Base-by-base conservation (phyloP, 2,113 vertebrate species). In the Camelus dromedarius region DNA sequence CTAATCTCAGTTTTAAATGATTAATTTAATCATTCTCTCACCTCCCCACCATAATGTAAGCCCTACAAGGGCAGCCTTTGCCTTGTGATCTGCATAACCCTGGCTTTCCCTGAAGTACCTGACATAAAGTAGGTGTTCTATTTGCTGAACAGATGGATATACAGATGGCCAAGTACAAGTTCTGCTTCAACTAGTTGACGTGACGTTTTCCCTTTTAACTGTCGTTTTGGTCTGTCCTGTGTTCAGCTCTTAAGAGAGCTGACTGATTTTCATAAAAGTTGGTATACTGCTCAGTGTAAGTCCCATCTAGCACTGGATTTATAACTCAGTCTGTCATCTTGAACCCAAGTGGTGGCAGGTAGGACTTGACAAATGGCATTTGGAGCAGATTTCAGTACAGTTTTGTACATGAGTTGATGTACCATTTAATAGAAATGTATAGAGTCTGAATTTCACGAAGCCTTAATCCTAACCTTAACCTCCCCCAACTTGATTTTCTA, bases 311-410 rank as follows among this genome's bases (percentile, higher is more conserved):
- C 93, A 95, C 92, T 97, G 92, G 95, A 96, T 97, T 97, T 97
- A 95, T 97, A 97, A 95, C 86, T 94, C 91, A 69, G 77, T 48
- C 96, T 97, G 92, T 97, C 93, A 95, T 97, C 95, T 93, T 91
- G 96, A 96, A 92, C 97, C 83, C 89, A 93, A 97, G 89, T 82
- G 83, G 96, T 97, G 96, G 92, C 96, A 97, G 96, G 96, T 98
- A 96, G 96, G 97, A 89, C 95, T 96, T 97, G 95, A 97, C 96
- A 96, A 97, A 96, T 93, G 89, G 70, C 89, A 94, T 89, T 93
- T 89, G 70, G 96, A 97, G 86, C 89, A 96, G 91, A 95, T 98
- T 95, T 95, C 96, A 92, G 82, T 95, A 70, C 67, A 87, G 89
- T 96, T 95, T 87, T 89, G 92, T 91, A 83, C 89, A 89, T 58